A percentile compares a stretch with the other conserved stretches of the same genome.
phyloP scores from a whole-genome alignment of 2,113 vertebrate genomes.

The Hylia prasina region DNA sequence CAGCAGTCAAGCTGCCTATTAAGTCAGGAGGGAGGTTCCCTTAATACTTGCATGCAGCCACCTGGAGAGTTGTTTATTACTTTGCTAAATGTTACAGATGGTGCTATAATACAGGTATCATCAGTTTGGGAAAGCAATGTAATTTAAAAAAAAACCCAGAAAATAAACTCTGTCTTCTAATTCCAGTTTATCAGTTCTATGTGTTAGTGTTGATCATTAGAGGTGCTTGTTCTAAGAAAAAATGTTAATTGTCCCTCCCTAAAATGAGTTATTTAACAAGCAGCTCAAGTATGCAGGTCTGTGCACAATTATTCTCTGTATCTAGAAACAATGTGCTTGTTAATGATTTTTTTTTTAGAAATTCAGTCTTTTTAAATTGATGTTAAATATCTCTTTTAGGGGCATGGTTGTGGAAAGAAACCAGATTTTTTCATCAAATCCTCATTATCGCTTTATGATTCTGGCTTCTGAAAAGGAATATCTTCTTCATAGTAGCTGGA shows the following conservation, averaged over 20 bases:
- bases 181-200: neutral
- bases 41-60: neutral
- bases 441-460: neutral
- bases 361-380: neutral
- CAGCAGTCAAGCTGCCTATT: conserved; percentile 9
- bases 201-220: neutral
- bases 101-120: neutral
- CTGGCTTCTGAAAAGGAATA: neutral
- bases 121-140: neutral
- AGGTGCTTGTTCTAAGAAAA: neutral
- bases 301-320: neutral
- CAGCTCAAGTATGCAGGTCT: neutral
- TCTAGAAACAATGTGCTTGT: neutral
- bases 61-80: neutral
- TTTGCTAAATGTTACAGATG: neutral
- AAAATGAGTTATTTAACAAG: neutral
- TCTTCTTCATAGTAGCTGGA: neutral
- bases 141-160: neutral
- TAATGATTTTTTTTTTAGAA: neutral
- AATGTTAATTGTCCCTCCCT: neutral
- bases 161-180: neutral
- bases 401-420: neutral
- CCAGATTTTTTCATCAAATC: neutral
- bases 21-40: neutral
- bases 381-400: neutral